Evolutionary conservation across 2,797 vertebrate species (phyloP), one percentile per base, ranked within the genome.

Genomic region (Sebastes reedi): DNA sequence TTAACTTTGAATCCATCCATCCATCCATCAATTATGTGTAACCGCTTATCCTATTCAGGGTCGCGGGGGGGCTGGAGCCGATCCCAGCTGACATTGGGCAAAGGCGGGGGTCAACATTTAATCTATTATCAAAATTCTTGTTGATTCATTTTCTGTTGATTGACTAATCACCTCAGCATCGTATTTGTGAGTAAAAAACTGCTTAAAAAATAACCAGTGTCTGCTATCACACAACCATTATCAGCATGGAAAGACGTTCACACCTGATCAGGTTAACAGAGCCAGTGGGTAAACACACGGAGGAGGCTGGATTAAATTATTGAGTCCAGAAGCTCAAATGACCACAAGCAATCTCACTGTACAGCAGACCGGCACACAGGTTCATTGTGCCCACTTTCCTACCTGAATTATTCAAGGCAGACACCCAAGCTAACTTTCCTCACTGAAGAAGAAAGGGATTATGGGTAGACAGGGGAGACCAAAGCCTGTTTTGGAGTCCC

Each of bases 361-460:
- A 81, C 77, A 64, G 75, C 71, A 46, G 77, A 82, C 75, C 3
- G 79, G 85, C 84, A 85, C 88, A 75, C 61, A 42, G 42, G 62
- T 72, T 92, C 88, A 86, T 64, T 80, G 89, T 91, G 90, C 87
- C 92, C 85, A 93, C 93, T 96, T 96, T 96, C 95, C 95, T 88
- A 92, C 83, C 71, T 96, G 84, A 96, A 96, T 96, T 93, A 96
- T 96, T 95, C 50, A 93, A 80, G 25, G 25, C 2, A 4, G 88
- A 89, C 87, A 94, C 81, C 52, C 55, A 87, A 88, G 81, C 70
- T 82, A 89, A 88, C 83, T 29, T 25, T 77, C 67, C 75, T 80
- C 61, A 61, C 59, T 74, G 61, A 67, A 68, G 60, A 88, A 74
- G 32, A 34, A 5, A 60, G 54, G 71, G 27, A 76, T 78, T 68